A percentile compares a stretch with the other conserved stretches of the same genome.
phyloP scores from a whole-genome alignment of 2,797 vertebrate genomes.

The Cercopithecus petaurista region DNA sequence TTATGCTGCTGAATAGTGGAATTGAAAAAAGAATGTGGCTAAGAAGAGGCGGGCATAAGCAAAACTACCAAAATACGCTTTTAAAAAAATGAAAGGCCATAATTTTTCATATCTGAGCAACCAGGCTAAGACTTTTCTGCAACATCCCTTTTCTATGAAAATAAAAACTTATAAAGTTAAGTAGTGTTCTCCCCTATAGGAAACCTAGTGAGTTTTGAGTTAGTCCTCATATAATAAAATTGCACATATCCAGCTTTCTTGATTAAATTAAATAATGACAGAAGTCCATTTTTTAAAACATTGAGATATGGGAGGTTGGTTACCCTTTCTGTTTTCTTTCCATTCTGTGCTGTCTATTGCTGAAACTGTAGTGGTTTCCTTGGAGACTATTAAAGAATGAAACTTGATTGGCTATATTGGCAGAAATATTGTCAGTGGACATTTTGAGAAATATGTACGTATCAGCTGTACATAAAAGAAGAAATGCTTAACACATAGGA shows the following conservation, averaged over 20 bases:
- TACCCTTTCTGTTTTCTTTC: slow-evolving; percentile 6
- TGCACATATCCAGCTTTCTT: neutral
- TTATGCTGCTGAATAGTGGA: neutral
- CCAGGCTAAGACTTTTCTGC: neutral
- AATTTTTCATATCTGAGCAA: neutral
- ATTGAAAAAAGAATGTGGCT: neutral
- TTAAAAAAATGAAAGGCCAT: neutral
- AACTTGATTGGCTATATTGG: slow-evolving; percentile 31
- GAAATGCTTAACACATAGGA: slow-evolving; percentile 51
- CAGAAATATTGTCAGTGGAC: slow-evolving; percentile 53
- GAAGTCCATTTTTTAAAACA: neutral
- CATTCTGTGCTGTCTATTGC: slow-evolving; percentile 50
- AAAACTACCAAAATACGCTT: neutral
- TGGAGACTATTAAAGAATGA: slow-evolving; percentile 39
- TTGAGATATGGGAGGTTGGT: neutral
- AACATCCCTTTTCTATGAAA: neutral
- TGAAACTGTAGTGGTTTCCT: slow-evolving; percentile 53
- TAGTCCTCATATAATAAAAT: neutral
- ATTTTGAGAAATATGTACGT: slow-evolving; percentile 64
- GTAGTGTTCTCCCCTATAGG: neutral
- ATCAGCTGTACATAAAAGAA: neutral
- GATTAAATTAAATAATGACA: neutral
- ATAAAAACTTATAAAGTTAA: neutral
- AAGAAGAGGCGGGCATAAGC: neutral
- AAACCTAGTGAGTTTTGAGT: neutral